These are phyloP conservation scores for Idris sp. DNA, from an alignment of 1,140 invertebrate genomes.

Conservation along the genomic window DNA sequence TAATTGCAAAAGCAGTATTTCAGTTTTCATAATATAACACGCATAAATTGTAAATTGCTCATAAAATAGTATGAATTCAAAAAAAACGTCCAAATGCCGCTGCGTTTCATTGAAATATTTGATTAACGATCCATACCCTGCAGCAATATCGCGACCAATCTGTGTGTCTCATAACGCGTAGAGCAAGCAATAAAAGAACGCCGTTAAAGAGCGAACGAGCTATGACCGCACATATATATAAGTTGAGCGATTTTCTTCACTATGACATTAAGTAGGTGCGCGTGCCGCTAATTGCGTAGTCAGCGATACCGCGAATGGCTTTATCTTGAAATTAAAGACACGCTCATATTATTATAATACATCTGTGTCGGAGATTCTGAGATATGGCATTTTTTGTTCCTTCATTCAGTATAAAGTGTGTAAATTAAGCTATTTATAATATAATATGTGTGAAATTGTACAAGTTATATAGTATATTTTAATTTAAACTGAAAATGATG, in stretches of 20 bases:
- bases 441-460: no score
- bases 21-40: no score
- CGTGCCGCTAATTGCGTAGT: slow-evolving; percentile 59
- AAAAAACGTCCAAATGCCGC: slow-evolving; percentile 18
- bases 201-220: slow-evolving; percentile 24
- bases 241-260: slow-evolving; percentile 48
- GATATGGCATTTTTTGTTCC: slow-evolving; percentile 26
- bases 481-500: no score
- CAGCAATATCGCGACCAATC: slow-evolving; percentile 41
- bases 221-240: slow-evolving; percentile 37
- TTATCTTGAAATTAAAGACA: slow-evolving; percentile 47
- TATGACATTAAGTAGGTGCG: slow-evolving; percentile 44
- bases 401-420: slow-evolving; percentile 4
- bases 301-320: slow-evolving; percentile 43
- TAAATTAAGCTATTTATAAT: no score
- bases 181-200: slow-evolving; percentile 38
- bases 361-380: slow-evolving; percentile 24
- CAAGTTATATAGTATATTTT: no score
- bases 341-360: slow-evolving; percentile 45
- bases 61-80: slow-evolving; percentile 29
- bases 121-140: slow-evolving; percentile 38
- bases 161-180: slow-evolving; percentile 45
- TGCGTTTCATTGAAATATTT: slow-evolving; percentile 54
- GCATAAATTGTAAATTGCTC: slow-evolving; percentile 4
- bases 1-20: no score